These are phyloP conservation scores for Tuberolachnus salignus DNA, from an alignment of 2,888 invertebrate genomes.

Conservation along the genomic window DNA sequence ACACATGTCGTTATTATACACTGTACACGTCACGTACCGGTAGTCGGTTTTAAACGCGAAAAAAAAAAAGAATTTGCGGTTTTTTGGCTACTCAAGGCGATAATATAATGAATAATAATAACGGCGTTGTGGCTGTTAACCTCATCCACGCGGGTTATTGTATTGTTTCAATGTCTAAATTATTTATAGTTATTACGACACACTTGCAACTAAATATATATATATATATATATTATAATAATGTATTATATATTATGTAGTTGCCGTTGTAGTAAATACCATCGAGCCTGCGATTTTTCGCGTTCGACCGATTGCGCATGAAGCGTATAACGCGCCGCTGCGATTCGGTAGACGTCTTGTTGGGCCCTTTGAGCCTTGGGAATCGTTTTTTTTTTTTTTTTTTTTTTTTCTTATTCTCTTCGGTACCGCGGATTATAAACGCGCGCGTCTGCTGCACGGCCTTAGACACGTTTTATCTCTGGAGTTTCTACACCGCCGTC, in stretches of 20 bases:
- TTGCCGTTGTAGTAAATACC: too few species aligned
- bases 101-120: not conserved
- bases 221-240: too few species aligned
- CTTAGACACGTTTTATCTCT: constrained; percentile 6
- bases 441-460: constrained; percentile 13
- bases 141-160: constrained; percentile 38
- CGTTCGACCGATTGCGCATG: constrained; percentile 41
- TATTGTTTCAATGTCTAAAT: constrained; percentile 48
- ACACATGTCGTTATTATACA: too few species aligned
- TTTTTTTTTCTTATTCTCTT: too few species aligned
- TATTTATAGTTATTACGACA: constrained; percentile 51
- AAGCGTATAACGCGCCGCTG: constrained; percentile 37
- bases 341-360: not conserved
- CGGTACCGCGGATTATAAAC: too few species aligned
- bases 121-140: constrained; percentile 20
- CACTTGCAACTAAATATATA: not conserved
- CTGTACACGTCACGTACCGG: too few species aligned
- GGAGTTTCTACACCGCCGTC: not conserved
- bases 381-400: too few species aligned
- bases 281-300: constrained; percentile 6
- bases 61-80: constrained; percentile 15
- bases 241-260: too few species aligned
- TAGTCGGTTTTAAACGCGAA: not conserved
- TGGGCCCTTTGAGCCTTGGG: constrained; percentile 39
- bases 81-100: constrained; percentile 17